These are phyloP conservation scores for Camponotus fellah DNA, from an alignment of 2,888 invertebrate species.

Conservation along the genomic window DNA sequence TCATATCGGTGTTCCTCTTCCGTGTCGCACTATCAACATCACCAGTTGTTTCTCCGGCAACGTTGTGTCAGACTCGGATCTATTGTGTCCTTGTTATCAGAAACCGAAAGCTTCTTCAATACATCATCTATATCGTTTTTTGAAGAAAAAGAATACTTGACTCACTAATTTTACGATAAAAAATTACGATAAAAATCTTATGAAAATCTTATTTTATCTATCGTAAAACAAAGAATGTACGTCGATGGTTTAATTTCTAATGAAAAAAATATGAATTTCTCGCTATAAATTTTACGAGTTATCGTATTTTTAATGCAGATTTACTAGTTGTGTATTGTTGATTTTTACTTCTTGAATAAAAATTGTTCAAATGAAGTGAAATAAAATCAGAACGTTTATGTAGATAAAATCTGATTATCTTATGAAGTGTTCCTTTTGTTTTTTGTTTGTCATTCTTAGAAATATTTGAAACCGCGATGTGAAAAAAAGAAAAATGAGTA, in stretches of 20 bases:
- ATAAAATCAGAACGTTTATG: not conserved
- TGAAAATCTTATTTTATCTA: not conserved
- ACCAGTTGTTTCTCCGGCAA: slow-evolving; percentile 45
- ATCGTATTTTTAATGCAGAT: not conserved
- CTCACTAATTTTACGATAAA: not conserved
- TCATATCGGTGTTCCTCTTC: slow-evolving; percentile 70
- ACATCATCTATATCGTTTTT: not conserved
- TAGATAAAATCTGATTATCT: not conserved
- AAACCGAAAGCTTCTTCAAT: not conserved
- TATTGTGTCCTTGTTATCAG: slow-evolving; percentile 8
- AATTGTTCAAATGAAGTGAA: not conserved
- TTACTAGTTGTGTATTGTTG: not conserved
- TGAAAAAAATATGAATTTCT: not conserved
- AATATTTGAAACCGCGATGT: slow-evolving; percentile 11
- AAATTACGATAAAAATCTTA: too few species aligned
- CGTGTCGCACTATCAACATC: slow-evolving; percentile 56
- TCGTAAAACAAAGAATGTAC: not conserved
- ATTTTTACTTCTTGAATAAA: not conserved
- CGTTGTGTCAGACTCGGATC: slow-evolving; percentile 23
- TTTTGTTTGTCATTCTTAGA: not conserved
- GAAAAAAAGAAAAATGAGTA: not conserved
- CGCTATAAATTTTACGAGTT: not conserved
- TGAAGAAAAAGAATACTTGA: not conserved
- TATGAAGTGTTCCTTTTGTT: not conserved
- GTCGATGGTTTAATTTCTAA: not conserved